Evolutionary conservation across 2,113 vertebrate species (phyloP).

Genomic region (Melozone crissalis): DNA sequence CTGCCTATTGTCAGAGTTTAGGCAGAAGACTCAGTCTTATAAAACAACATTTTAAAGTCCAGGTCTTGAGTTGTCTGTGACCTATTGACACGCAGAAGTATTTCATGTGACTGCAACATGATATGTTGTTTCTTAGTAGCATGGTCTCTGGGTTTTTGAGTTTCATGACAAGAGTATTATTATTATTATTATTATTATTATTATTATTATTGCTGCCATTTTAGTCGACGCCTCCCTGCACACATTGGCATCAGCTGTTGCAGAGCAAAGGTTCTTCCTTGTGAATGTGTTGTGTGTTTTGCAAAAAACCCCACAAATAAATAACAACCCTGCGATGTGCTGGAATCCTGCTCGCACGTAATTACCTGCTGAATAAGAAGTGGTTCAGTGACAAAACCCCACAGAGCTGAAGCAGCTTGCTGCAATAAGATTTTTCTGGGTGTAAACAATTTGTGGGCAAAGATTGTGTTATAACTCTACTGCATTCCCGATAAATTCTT

Average conservation of each 20-base stretch:
- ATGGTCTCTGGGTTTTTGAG: neutral
- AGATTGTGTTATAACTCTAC: constrained; percentile 9
- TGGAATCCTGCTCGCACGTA: neutral
- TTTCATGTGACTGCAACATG: neutral
- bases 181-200: neutral
- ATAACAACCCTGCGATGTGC: neutral
- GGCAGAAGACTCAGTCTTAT: neutral
- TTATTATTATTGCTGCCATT: neutral
- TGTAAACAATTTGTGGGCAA: neutral
- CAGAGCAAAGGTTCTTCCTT: neutral
- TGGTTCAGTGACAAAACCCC: neutral
- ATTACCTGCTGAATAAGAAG: constrained; percentile 43
- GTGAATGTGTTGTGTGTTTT: neutral
- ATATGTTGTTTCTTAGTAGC: neutral
- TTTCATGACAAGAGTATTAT: neutral
- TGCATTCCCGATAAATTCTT: neutral
- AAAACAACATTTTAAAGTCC: neutral
- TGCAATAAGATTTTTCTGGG: neutral
- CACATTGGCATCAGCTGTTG: neutral
- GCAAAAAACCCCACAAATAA: neutral
- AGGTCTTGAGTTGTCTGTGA: neutral
- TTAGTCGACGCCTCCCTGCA: neutral
- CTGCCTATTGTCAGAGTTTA: neutral
- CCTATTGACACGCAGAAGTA: neutral
- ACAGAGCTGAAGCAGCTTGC: neutral